phyloP scores from a whole-genome alignment of 2,113 vertebrate species.

The Pandion haliaetus region DNA sequence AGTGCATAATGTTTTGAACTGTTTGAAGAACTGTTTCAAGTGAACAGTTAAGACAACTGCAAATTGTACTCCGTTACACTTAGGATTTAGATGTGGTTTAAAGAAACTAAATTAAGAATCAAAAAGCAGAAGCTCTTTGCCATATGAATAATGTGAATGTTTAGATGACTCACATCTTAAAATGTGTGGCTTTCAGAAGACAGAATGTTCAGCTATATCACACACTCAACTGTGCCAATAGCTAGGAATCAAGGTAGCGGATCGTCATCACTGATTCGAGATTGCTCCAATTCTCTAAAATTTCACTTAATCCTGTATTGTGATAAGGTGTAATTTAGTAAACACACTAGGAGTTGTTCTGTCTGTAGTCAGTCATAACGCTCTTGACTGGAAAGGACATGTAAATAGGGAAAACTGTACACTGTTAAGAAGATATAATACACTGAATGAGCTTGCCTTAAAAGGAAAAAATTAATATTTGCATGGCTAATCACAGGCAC shows the following conservation, averaged over 20 bases:
- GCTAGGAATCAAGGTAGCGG: neutral
- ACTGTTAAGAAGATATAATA: neutral
- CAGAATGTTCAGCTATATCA: neutral
- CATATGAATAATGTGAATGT: neutral
- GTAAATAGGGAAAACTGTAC: neutral
- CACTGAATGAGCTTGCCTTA: slow-evolving; percentile 35
- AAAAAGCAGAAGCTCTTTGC: neutral
- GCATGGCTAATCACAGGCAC: slow-evolving; percentile 19
- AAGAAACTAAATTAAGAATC: neutral
- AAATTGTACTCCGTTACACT: neutral
- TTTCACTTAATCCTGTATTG: neutral
- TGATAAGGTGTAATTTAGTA: neutral
- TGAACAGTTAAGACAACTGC: neutral
- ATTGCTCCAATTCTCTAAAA: neutral
- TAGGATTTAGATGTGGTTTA: neutral
- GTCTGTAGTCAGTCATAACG: neutral
- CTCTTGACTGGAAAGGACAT: neutral
- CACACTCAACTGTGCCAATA: neutral
- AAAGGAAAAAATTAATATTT: neutral
- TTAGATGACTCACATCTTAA: neutral
- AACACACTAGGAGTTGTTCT: neutral
- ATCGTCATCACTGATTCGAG: neutral
- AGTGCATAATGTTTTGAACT: neutral
- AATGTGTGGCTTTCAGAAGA: neutral
- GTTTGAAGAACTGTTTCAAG: neutral